Conservation (phyloP, 1,140 invertebrate genomes). For the Cydia pomonella region DNA sequence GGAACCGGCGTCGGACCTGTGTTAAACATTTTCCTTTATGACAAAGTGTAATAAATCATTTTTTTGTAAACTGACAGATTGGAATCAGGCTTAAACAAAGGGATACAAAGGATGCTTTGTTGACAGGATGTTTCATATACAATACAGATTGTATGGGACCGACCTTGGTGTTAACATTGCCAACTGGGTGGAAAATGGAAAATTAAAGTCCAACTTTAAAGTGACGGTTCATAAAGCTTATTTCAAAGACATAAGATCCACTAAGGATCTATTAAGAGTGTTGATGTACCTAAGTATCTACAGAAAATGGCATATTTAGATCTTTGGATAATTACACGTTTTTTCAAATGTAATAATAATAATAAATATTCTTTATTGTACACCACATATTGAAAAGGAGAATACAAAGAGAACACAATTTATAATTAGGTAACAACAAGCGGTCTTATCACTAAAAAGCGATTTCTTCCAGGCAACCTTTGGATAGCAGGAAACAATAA, state of each 20-base stretch:
- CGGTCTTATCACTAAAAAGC: too few relatives aligned
- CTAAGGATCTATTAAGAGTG: too few relatives aligned
- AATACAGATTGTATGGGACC: conserved; percentile 10
- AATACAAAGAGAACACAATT: too few relatives aligned
- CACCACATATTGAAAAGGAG: too few relatives aligned
- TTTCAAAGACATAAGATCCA: too few relatives aligned
- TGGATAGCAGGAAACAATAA: too few relatives aligned
- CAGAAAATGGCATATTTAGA: not conserved
- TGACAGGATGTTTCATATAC: conserved; percentile 24
- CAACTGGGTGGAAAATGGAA: not conserved
- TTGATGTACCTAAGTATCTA: too few relatives aligned
- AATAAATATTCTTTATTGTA: too few relatives aligned
- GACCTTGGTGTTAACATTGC: not conserved
- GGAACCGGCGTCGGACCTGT: not conserved
- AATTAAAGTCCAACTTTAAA: not conserved
- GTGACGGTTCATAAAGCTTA: too few relatives aligned
- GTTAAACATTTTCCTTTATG: conserved; percentile 11
- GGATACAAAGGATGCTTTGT: conserved; percentile 26
- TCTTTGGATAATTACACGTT: too few relatives aligned
- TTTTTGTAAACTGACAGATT: conserved; percentile 17
- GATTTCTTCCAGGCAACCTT: too few relatives aligned
- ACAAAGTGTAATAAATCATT: conserved; percentile 25
- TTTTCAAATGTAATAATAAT: not conserved
- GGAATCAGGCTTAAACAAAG: conserved; percentile 19
- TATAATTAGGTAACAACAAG: too few relatives aligned